Evolutionary conservation across 2,797 vertebrate genomes (phyloP).

Genomic region (Synaphobranchus kaupii): DNA sequence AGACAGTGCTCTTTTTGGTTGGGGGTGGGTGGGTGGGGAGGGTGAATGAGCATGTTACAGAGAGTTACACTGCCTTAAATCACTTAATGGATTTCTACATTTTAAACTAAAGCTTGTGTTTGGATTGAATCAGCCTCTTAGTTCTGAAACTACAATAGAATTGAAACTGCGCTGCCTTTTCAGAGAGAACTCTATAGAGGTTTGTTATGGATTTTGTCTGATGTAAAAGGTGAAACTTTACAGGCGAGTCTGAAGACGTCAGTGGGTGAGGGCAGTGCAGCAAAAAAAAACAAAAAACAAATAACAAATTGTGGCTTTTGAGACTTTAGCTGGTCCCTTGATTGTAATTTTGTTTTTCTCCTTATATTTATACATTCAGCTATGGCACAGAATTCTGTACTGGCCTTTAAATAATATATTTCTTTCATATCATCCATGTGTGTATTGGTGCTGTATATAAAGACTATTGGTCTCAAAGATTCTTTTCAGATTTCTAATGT

Average conservation of each 20-base stretch:
- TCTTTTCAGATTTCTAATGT: slow-evolving; percentile 60
- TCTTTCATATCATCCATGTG: slow-evolving; percentile 49
- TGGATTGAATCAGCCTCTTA: neutral
- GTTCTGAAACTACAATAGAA: neutral
- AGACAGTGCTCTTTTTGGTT: neutral
- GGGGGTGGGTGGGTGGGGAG: neutral
- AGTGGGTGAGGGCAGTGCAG: neutral
- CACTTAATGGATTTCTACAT: neutral
- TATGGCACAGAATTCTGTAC: slow-evolving; percentile 50
- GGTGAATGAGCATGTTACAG: neutral
- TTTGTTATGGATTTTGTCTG: neutral
- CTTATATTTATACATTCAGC: slow-evolving; percentile 55
- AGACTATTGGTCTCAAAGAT: slow-evolving; percentile 36
- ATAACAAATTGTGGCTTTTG: slow-evolving; percentile 13
- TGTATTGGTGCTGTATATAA: slow-evolving; percentile 66
- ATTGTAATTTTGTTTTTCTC: slow-evolving; percentile 63
- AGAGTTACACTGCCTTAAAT: slow-evolving; percentile 12
- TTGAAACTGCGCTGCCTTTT: neutral
- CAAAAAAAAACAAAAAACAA: too few species aligned
- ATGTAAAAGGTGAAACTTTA: neutral
- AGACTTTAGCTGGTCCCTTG: slow-evolving; percentile 37
- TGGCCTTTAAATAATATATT: slow-evolving; percentile 53
- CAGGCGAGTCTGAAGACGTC: neutral
- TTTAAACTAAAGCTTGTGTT: neutral
- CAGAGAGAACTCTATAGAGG: neutral